Evolutionary conservation across 1,140 invertebrate species (phyloP).

Genomic region (Cydia pomonella): DNA sequence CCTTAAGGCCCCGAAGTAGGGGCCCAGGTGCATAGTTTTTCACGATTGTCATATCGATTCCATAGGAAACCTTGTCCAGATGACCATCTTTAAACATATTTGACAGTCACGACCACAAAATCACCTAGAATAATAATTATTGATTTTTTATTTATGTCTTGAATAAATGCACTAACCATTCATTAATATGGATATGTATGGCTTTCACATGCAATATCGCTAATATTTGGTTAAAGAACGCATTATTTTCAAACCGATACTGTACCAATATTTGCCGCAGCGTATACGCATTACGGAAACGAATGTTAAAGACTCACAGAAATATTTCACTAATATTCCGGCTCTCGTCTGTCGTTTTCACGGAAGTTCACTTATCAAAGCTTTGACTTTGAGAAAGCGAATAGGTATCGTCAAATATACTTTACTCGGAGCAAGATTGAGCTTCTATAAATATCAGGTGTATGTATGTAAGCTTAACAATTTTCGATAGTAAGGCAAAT

Average conservation of each 20-base stretch:
- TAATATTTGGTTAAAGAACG: background rate
- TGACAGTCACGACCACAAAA: no score
- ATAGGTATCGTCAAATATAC: background rate
- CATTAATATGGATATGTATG: no score
- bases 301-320: background rate
- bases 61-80: no score
- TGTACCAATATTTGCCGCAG: background rate
- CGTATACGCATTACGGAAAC: background rate
- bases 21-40: no score
- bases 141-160: no score
- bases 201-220: background rate
- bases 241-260: background rate
- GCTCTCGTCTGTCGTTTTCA: constrained; percentile 9
- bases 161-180: no score
- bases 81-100: no score
- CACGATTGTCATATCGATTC: no score
- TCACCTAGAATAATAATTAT: no score
- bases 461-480: background rate
- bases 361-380: constrained; percentile 9
- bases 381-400: background rate
- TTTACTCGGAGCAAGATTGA: background rate
- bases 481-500: background rate
- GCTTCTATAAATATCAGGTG: background rate
- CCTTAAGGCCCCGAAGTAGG: no score
- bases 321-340: constrained; percentile 7